These are phyloP conservation scores for Calonectris borealis DNA, from an alignment of 2,113 vertebrate species.

Conservation along the genomic window DNA sequence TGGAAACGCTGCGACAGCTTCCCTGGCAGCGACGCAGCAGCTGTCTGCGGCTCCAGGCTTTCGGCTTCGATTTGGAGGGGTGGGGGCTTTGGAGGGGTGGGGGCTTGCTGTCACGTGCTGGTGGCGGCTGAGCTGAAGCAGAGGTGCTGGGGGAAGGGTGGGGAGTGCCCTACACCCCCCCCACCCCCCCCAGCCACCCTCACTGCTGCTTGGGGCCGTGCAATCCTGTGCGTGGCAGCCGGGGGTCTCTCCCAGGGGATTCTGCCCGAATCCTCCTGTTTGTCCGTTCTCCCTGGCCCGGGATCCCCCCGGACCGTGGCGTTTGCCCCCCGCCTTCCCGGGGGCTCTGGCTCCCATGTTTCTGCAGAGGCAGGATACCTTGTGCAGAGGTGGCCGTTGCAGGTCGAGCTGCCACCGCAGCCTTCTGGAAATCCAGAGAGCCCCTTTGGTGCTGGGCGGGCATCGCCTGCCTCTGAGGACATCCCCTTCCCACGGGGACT, in stretches of 20 bases:
- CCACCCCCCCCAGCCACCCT: too few species aligned
- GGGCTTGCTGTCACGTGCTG: rapidly evolving
- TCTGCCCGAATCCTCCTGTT: background rate
- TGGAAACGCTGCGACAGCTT: background rate
- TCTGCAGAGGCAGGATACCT: background rate
- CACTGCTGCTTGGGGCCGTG: background rate
- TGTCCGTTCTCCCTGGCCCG: too few species aligned
- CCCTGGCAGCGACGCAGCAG: background rate
- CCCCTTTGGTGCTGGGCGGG: background rate
- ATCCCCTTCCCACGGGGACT: background rate
- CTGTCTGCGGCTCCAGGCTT: background rate
- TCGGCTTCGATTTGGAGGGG: too few species aligned
- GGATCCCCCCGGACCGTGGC: rapidly evolving
- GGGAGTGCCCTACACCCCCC: background rate
- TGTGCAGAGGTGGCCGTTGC: background rate
- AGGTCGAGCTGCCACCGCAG: too few species aligned
- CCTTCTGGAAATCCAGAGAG: background rate
- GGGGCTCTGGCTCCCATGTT: background rate
- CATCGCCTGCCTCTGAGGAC: background rate
- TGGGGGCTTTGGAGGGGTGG: background rate
- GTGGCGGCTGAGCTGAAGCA: background rate
- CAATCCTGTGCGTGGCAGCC: rapidly evolving
- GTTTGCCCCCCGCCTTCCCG: background rate
- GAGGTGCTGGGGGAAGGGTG: background rate
- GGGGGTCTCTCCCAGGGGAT: background rate